These are phyloP conservation scores for Autographa pulchrina DNA, from an alignment of 2,888 invertebrate genomes.

Conservation along the genomic window DNA sequence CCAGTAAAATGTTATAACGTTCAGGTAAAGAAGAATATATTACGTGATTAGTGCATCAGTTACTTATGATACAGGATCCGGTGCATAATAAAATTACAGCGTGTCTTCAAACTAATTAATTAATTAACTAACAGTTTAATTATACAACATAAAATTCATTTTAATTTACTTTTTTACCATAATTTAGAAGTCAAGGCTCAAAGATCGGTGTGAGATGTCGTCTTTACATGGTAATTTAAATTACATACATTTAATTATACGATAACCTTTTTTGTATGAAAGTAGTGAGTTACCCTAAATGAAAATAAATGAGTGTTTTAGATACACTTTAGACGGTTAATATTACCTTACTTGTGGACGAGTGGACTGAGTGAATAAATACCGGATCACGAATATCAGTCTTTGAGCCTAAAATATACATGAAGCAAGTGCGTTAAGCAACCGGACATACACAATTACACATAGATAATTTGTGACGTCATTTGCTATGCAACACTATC, in stretches of 20 bases:
- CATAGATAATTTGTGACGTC: background rate
- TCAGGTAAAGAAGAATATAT: background rate
- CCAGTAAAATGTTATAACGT: conserved; percentile 5
- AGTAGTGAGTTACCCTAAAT: no score
- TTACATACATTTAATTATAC: no score
- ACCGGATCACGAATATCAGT: background rate
- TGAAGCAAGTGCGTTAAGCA: background rate
- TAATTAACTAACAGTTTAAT: background rate
- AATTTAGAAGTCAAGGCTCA: no score
- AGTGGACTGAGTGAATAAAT: no score
- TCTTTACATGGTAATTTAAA: no score
- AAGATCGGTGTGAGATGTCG: no score
- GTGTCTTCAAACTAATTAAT: conserved; percentile 15
- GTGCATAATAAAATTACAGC: conserved; percentile 34
- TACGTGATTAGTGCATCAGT: conserved; percentile 28
- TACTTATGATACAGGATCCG: conserved; percentile 8
- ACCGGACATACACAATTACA: background rate
- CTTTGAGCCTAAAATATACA: background rate
- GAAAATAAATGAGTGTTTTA: no score
- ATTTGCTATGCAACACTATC: background rate
- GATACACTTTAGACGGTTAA: no score
- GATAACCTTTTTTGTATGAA: no score
- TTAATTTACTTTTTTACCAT: background rate
- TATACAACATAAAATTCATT: background rate
- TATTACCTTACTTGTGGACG: no score